These are phyloP conservation scores for Chanos chanos DNA, from an alignment of 2,797 vertebrate species.

Conservation along the genomic window DNA sequence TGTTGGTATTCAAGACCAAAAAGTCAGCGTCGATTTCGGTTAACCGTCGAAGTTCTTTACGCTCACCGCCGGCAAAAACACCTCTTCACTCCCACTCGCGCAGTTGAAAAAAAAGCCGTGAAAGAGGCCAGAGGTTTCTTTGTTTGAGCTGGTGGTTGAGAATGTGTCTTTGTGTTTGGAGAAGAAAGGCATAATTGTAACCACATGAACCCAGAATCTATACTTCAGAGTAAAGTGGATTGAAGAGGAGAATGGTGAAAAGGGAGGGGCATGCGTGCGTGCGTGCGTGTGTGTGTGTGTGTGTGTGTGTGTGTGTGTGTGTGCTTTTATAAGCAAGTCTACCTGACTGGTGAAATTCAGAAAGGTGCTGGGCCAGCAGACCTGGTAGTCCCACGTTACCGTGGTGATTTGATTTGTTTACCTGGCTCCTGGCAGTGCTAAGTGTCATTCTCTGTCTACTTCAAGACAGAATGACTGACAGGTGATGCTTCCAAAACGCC, in stretches of 20 bases:
- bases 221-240: constrained; percentile 44
- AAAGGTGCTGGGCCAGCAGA: no score
- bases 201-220: constrained; percentile 63
- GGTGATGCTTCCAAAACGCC: constrained; percentile 40
- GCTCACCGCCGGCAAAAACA: constrained; percentile 45
- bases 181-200: constrained; percentile 58
- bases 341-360: no score
- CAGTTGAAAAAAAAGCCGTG: constrained; percentile 40
- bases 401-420: constrained; percentile 41
- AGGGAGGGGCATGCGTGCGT: constrained; percentile 1
- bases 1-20: no score
- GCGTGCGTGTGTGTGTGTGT: background rate
- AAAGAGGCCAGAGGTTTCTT: constrained; percentile 50
- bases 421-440: constrained; percentile 40
- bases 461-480: constrained; percentile 51
- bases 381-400: constrained; percentile 31
- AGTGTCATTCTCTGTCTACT: constrained; percentile 43
- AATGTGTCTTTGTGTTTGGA: constrained; percentile 52
- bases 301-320: constrained; percentile 9
- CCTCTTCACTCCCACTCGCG: constrained; percentile 8
- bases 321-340: background rate
- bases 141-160: constrained; percentile 55
- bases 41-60: constrained; percentile 35
- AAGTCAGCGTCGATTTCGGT: no score
- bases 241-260: constrained; percentile 20